Evolutionary conservation across 2,888 invertebrate species (phyloP).

Genomic region (Tillus elongatus): DNA sequence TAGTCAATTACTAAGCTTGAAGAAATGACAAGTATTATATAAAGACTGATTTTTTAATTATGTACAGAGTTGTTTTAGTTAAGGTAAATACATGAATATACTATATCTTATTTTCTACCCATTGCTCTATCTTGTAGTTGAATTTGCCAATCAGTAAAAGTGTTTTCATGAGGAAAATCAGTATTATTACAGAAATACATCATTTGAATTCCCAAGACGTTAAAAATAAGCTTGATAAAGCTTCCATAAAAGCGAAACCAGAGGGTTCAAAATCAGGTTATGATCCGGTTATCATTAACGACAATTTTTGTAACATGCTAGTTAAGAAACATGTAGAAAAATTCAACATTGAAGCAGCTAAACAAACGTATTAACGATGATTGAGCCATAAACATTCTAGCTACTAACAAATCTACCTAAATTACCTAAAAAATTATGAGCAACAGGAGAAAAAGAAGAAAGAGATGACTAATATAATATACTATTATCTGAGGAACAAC

Average conservation of each 20-base stretch:
- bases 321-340: constrained; percentile 37
- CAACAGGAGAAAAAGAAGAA: constrained; percentile 29
- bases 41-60: no score
- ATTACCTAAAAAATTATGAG: constrained; percentile 55
- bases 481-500: constrained; percentile 41
- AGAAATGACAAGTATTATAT: no score
- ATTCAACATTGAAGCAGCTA: constrained; percentile 34
- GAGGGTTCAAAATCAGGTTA: constrained; percentile 21
- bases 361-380: constrained; percentile 33
- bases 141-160: constrained; percentile 41
- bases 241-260: constrained; percentile 10
- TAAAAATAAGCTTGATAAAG: constrained; percentile 26
- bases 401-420: constrained; percentile 53
- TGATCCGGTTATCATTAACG: constrained; percentile 19
- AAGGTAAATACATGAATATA: no score
- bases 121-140: constrained; percentile 69
- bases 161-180: constrained; percentile 31
- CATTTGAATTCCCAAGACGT: constrained; percentile 28
- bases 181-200: constrained; percentile 37
- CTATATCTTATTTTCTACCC: no score
- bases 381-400: no score
- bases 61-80: no score
- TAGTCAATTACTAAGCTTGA: no score
- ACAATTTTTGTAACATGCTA: constrained; percentile 26
- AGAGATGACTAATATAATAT: constrained; percentile 34